A percentile compares a stretch with the other conserved stretches of the same genome.
Conservation (phyloP, 2,797 vertebrate species). For the Galago senegalensis region DNA sequence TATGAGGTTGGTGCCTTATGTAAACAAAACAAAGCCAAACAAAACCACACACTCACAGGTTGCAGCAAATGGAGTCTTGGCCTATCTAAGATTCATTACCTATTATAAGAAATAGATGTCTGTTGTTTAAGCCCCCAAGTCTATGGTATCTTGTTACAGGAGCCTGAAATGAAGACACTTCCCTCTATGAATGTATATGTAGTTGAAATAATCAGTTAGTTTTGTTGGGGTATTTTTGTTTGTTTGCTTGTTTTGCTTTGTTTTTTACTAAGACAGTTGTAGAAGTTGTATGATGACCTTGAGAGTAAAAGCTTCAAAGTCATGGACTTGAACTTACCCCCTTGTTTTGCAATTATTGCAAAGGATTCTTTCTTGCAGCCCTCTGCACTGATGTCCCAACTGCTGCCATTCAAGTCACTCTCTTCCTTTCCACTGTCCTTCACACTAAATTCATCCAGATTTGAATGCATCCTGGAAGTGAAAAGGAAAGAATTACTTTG, state of each 20-base stretch:
- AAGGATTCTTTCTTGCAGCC: slow-evolving; percentile 88
- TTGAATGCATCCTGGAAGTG: slow-evolving; percentile 88
- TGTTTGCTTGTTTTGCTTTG: background rate
- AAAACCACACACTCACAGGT: background rate
- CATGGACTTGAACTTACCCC: slow-evolving; percentile 85
- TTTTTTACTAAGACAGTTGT: background rate
- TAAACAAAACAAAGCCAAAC: slow-evolving; percentile 15
- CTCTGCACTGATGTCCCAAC: slow-evolving; percentile 89
- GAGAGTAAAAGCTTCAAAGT: slow-evolving; percentile 57
- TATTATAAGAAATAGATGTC: background rate
- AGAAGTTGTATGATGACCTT: background rate
- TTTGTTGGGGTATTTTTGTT: background rate
- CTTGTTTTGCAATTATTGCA: slow-evolving; percentile 87
- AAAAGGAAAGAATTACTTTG: slow-evolving; percentile 83
- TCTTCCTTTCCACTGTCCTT: slow-evolving; percentile 94
- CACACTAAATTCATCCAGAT: slow-evolving; percentile 91
- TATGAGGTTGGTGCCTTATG: background rate
- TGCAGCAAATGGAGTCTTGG: background rate
- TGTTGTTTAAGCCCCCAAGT: background rate
- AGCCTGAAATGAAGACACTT: background rate
- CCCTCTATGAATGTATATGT: background rate
- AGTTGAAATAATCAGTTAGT: background rate
- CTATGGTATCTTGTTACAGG: background rate
- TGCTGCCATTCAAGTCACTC: slow-evolving; percentile 92
- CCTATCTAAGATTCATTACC: background rate